phyloP scores from a whole-genome alignment of 2,113 vertebrate species.

The Pedionomus torquatus region DNA sequence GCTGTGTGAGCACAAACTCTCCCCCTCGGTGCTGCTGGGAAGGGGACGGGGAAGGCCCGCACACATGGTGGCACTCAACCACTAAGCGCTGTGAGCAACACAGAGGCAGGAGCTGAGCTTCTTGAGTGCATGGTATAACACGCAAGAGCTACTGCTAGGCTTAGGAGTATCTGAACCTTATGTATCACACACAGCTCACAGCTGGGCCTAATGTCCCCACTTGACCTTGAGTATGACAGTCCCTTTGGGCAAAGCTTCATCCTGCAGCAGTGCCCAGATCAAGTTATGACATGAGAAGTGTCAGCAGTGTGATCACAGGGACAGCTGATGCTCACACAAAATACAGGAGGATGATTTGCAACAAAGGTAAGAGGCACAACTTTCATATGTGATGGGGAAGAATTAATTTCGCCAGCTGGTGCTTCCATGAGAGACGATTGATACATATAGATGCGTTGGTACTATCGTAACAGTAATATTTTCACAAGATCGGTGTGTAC shows the following conservation, averaged over 20 bases:
- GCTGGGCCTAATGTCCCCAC: neutral
- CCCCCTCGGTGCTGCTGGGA: neutral
- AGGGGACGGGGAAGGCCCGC: neutral
- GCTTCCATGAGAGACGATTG: neutral
- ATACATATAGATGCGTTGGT: neutral
- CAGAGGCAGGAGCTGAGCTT: neutral
- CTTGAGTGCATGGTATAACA: neutral
- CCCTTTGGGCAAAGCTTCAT: neutral
- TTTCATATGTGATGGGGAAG: neutral
- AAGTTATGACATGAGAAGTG: neutral
- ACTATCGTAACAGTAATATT: constrained; percentile 37
- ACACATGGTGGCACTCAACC: neutral
- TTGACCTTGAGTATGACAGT: neutral
- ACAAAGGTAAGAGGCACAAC: neutral
- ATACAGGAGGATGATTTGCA: neutral
- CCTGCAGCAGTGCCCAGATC: neutral
- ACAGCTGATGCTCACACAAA: neutral
- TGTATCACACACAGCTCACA: neutral
- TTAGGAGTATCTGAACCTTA: neutral
- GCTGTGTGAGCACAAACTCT: neutral
- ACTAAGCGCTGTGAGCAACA: neutral
- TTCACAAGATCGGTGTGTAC: constrained; percentile 17
- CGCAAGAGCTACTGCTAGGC: neutral
- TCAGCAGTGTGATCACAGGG: neutral
- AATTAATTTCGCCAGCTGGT: neutral